Evolutionary conservation across 2,113 vertebrate species (phyloP), one percentile per base, ranked within the genome.

Genomic region (Paedocypris sp.): DNA sequence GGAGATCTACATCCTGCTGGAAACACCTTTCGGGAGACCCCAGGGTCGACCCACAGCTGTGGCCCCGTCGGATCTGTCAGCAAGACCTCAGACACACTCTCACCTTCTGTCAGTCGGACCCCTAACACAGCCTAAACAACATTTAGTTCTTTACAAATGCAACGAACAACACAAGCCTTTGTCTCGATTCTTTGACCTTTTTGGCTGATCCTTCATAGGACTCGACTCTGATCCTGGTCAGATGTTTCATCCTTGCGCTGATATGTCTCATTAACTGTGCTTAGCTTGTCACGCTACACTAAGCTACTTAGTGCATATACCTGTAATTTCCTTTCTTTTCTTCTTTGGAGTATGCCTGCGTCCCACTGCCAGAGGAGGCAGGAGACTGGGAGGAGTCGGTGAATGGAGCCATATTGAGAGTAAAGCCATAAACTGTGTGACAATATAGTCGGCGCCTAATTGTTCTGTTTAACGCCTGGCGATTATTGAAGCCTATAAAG

Each of bases 391-490:
- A 41, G 49, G 26, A 41, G 58, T 12, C 12, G 10, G 12, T 52
- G 16, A 66, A 20, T 29, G 10, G 22, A 32, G 31, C 47, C 38
- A 39, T 66, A 61, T 58, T 50, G 65, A 53, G 18, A 26, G 60
- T 19, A 66, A 67, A 65, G 31, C 70, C 56, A 73, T 85, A 86
- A 85, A 85, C 54, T 68, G 13, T 10, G 69, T 39, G 70, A 76
- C 77, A 73, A 75, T 75, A 75, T 76, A 80, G 78, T 42, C 82
- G 74, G 77, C 56, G 76, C 77, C 79, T 83, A 83, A 85, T 84
- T 85, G 83, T 84, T 82, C 77, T 82, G 78, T 85, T 85, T 85
- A 85, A 82, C 73, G 79, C 80, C 80, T 82, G 77, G 62, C 69
- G 75, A 82, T 82, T 83, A 82, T 77, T 75, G 71, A 74, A 62